Evolutionary conservation across 2,797 vertebrate species (phyloP).

Genomic region (Merluccius polli): DNA sequence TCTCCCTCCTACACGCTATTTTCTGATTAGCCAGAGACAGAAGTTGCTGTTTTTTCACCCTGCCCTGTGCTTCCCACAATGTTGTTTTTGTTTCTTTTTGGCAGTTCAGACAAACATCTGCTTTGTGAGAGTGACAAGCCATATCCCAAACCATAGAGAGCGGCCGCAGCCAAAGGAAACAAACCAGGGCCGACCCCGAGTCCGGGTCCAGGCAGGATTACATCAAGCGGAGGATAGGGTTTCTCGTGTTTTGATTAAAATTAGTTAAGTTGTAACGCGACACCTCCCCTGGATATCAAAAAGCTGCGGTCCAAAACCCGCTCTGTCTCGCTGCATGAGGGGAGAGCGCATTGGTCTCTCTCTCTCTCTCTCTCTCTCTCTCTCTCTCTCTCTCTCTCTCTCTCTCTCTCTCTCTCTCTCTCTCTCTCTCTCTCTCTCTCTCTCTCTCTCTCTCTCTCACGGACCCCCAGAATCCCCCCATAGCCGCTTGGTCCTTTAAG

Average conservation of each 20-base stretch:
- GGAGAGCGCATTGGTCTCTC: neutral
- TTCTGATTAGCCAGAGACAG: conserved; percentile 74
- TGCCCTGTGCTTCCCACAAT: conserved; percentile 78
- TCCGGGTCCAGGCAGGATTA: conserved; percentile 91
- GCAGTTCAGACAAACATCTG: conserved; percentile 99
- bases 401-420: too few relatives aligned
- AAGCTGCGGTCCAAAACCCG: conserved; percentile 87
- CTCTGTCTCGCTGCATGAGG: conserved; percentile 37
- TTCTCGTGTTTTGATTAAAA: conserved; percentile 99
- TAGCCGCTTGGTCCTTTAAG: conserved; percentile 53
- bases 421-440: too few relatives aligned
- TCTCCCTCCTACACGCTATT: conserved; percentile 64
- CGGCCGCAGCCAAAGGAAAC: conserved; percentile 93
- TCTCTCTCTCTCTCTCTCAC: conserved; percentile 44
- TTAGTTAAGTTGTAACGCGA: conserved; percentile 98
- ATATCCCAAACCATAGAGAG: conserved; percentile 92
- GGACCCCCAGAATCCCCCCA: conserved; percentile 43
- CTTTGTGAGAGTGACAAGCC: conserved; percentile 92
- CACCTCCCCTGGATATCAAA: conserved; percentile 91
- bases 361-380: neutral
- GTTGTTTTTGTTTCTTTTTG: conserved; percentile 99
- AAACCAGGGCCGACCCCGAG: conserved; percentile 84
- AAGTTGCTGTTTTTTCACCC: conserved; percentile 45
- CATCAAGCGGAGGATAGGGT: conserved; percentile 90
- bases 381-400: too few relatives aligned